These are phyloP conservation scores for Crenichthys baileyi DNA, from an alignment of 2,797 vertebrate species.

Conservation along the genomic window DNA sequence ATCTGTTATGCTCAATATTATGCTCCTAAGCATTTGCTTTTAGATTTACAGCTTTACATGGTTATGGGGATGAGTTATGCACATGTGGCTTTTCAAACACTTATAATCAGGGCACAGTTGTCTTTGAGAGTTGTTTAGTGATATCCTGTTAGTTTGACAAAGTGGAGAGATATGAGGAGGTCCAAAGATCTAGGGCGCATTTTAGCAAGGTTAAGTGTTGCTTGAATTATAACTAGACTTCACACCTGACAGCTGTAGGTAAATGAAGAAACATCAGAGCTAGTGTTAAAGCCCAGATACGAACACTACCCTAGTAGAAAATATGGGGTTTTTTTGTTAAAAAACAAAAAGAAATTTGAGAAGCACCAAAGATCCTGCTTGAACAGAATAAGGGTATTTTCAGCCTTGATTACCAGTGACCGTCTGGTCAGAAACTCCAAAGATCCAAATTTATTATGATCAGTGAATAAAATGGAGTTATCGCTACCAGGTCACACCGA, in stretches of 20 bases:
- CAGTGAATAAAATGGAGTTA: too few relatives aligned
- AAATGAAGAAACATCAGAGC: not conserved
- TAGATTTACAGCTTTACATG: constrained; percentile 33
- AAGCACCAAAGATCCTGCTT: too few relatives aligned
- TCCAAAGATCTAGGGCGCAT: not conserved
- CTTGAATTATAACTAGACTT: not conserved
- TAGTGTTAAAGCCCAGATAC: not conserved
- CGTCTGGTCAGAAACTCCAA: too few relatives aligned
- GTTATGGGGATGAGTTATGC: constrained; percentile 36
- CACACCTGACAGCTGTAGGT: not conserved
- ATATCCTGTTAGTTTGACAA: constrained; percentile 17
- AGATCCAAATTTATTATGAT: too few relatives aligned
- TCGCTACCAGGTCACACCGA: too few relatives aligned
- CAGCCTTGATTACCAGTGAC: too few relatives aligned
- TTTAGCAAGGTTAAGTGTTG: not conserved
- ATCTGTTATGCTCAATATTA: constrained; percentile 17
- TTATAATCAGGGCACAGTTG: constrained; percentile 7
- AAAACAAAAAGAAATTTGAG: too few relatives aligned
- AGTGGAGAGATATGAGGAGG: not conserved
- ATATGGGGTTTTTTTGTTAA: not conserved
- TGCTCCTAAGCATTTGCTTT: constrained; percentile 8
- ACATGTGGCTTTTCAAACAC: constrained; percentile 24
- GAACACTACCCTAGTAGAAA: not conserved
- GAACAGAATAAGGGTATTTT: too few relatives aligned
- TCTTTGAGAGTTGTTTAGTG: constrained; percentile 12